phyloP scores from a whole-genome alignment of 2,113 vertebrate species.

The Muntiacus muntjak region DNA sequence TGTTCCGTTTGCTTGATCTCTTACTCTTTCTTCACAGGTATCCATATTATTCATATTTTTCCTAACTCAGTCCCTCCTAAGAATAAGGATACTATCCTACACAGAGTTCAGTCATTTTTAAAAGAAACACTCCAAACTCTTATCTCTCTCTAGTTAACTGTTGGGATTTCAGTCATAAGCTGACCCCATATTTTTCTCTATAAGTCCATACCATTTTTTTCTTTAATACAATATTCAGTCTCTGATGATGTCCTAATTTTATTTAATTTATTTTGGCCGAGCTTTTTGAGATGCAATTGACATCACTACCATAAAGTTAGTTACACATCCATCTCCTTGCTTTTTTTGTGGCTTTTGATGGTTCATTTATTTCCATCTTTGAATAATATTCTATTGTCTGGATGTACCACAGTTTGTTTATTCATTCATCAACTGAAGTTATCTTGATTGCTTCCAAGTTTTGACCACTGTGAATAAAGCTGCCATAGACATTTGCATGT shows the following conservation, averaged over 20 bases:
- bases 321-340: background rate
- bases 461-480: background rate
- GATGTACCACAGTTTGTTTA: background rate
- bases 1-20: background rate
- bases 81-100: background rate
- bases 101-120: background rate
- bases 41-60: background rate
- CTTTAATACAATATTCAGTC: background rate
- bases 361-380: background rate
- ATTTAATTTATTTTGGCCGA: background rate
- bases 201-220: background rate
- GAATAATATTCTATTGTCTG: background rate
- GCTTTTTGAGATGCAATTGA: background rate
- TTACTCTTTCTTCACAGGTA: background rate
- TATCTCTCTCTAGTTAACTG: background rate
- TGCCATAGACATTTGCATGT: background rate
- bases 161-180: background rate
- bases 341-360: background rate
- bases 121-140: background rate
- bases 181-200: background rate
- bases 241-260: background rate
- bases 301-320: background rate
- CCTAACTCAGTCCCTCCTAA: background rate
- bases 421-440: background rate
- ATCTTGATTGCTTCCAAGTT: background rate